Percentiles rank a stretch among this genome's conserved stretches.
These are phyloP conservation scores for Cygnus olor DNA, from an alignment of 2,797 vertebrate genomes.

Conservation along the genomic window DNA sequence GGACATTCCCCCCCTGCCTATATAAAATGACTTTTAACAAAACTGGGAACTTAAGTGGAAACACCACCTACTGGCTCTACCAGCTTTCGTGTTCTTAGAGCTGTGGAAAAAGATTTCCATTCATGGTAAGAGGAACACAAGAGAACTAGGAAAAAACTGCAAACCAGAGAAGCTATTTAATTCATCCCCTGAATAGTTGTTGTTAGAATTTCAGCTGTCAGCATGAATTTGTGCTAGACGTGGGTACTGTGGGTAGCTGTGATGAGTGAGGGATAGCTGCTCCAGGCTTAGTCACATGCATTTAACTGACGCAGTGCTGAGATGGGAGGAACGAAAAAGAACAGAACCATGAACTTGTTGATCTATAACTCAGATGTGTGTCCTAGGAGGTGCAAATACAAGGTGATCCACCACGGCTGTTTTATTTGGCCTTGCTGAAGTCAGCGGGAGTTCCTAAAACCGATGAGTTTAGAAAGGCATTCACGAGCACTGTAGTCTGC, in stretches of 20 bases:
- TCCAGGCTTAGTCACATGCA: constrained; percentile 16
- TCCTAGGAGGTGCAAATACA: neutral
- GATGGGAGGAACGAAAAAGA: neutral
- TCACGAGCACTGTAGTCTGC: neutral
- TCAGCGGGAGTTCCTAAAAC: neutral
- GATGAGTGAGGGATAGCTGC: constrained; percentile 23
- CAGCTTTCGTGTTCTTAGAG: neutral
- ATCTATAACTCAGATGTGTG: neutral
- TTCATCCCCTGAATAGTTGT: neutral
- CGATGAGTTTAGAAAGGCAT: neutral
- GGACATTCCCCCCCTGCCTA: neutral
- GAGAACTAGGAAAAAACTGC: neutral
- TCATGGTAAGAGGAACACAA: neutral
- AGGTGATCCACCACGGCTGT: neutral
- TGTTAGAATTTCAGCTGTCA: constrained; percentile 46
- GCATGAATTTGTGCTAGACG: constrained; percentile 37
- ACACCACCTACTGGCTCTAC: neutral
- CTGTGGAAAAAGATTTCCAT: neutral
- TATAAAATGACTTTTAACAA: neutral
- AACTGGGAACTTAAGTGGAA: neutral
- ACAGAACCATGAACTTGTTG: neutral
- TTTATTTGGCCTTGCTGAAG: neutral
- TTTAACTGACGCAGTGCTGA: constrained; percentile 25
- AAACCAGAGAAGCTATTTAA: constrained; percentile 3
- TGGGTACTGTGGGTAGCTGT: neutral